Evolutionary conservation across 2,888 invertebrate genomes (phyloP).

Genomic region (Amphiduros pacificus): DNA sequence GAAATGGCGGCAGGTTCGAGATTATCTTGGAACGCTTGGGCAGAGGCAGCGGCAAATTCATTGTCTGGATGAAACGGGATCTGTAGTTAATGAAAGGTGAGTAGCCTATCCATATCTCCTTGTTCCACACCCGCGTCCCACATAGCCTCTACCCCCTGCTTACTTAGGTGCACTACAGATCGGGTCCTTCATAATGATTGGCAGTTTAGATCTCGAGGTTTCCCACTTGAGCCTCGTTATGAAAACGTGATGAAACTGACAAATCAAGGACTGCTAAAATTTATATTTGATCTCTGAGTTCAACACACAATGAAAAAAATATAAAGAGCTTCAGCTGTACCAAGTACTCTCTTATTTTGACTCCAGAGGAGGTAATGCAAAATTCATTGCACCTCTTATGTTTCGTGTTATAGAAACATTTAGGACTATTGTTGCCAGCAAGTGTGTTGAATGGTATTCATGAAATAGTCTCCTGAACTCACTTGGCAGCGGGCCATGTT

Average conservation of each 20-base stretch:
- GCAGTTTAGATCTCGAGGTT: background rate
- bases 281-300: no score
- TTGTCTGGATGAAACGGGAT: constrained; percentile 23
- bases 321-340: no score
- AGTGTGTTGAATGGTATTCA: no score
- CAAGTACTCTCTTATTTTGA: background rate
- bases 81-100: constrained; percentile 23
- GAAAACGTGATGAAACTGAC: no score
- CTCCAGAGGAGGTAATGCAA: background rate
- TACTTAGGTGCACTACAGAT: background rate
- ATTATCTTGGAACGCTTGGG: constrained; percentile 21
- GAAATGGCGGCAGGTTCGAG: constrained; percentile 7
- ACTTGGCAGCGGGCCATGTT: no score
- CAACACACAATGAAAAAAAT: no score
- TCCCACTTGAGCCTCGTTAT: background rate
- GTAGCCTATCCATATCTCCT: background rate
- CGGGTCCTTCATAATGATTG: background rate
- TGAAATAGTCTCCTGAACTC: no score
- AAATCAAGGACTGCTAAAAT: no score
- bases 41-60: constrained; percentile 22
- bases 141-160: background rate
- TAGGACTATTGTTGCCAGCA: no score
- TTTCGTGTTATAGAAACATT: background rate
- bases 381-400: background rate
- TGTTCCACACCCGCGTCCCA: no score